phyloP scores from a whole-genome alignment of 2,888 invertebrate species.

The Drosophila lutescens region DNA sequence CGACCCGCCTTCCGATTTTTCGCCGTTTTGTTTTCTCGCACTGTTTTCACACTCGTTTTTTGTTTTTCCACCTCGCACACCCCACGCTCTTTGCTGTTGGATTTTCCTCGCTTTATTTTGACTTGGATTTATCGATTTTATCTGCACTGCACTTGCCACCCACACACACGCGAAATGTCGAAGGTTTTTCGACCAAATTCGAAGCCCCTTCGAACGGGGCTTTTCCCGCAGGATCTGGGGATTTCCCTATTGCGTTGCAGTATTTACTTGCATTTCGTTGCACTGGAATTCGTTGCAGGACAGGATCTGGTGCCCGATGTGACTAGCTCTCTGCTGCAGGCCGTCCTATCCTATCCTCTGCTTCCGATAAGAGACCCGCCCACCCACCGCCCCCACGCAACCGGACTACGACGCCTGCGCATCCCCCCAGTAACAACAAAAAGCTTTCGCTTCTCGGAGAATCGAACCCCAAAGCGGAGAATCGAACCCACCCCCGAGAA shows the following conservation, averaged over 20 bases:
- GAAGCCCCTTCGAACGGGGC: background rate
- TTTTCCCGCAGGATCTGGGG: constrained; percentile 2
- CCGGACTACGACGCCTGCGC: constrained; percentile 56
- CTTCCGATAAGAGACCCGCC: constrained; percentile 45
- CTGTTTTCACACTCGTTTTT: constrained; percentile 41
- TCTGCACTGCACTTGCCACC: constrained; percentile 74
- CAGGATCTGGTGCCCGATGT: constrained; percentile 58
- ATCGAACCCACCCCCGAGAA: background rate
- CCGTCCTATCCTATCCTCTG: constrained; percentile 52
- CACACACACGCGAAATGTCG: constrained; percentile 18
- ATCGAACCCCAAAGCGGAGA: constrained; percentile 2
- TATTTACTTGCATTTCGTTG: constrained; percentile 78
- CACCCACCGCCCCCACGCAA: constrained; percentile 38
- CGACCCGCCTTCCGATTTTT: constrained; percentile 6
- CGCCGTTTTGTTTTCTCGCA: constrained; percentile 28
- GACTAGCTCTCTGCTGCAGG: constrained; percentile 68
- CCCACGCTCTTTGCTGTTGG: constrained; percentile 61
- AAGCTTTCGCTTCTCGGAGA: background rate
- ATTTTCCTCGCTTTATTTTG: constrained; percentile 73
- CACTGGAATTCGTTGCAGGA: constrained; percentile 75
- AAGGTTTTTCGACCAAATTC: constrained; percentile 10
- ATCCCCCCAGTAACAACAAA: background rate
- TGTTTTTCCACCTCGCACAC: constrained; percentile 59
- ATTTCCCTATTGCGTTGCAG: constrained; percentile 23
- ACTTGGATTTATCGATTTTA: constrained; percentile 79